A percentile compares a stretch with the other conserved stretches of the same genome.
Conservation (phyloP, 2,797 vertebrate genomes). For the Eptatretus atami region DNA sequence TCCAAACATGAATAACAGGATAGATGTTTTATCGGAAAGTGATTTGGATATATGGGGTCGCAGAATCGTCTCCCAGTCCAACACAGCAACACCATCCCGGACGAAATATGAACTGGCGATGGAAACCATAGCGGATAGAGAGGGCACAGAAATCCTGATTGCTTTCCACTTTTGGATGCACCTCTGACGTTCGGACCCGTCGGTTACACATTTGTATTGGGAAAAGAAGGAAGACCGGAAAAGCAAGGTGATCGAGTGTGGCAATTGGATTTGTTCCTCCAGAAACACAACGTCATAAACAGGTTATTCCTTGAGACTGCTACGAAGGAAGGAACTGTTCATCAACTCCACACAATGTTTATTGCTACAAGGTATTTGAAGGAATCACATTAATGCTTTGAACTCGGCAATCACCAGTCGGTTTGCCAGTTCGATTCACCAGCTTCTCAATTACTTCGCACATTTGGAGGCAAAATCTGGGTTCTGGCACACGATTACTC, state of each 20-base stretch:
- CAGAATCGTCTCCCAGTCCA: background rate
- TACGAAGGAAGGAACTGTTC: conserved; percentile 40
- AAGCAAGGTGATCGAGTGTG: background rate
- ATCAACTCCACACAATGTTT: conserved; percentile 77
- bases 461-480: background rate
- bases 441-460: conserved; percentile 1
- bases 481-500: background rate
- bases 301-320: conserved; percentile 63
- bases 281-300: conserved; percentile 19
- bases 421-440: background rate
- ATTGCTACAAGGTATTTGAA: conserved; percentile 58
- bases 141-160: background rate
- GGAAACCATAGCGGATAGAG: background rate
- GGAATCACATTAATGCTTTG: conserved; percentile 59
- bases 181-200: background rate
- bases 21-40: background rate
- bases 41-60: background rate
- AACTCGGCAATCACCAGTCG: conserved; percentile 24
- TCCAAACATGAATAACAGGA: background rate
- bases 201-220: background rate
- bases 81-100: background rate
- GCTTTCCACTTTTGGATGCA: background rate
- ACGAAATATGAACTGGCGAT: background rate
- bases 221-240: background rate
- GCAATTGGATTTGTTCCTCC: background rate